Evolutionary conservation across 2,797 vertebrate genomes (phyloP).

Genomic region (Tolypeutes matacus): DNA sequence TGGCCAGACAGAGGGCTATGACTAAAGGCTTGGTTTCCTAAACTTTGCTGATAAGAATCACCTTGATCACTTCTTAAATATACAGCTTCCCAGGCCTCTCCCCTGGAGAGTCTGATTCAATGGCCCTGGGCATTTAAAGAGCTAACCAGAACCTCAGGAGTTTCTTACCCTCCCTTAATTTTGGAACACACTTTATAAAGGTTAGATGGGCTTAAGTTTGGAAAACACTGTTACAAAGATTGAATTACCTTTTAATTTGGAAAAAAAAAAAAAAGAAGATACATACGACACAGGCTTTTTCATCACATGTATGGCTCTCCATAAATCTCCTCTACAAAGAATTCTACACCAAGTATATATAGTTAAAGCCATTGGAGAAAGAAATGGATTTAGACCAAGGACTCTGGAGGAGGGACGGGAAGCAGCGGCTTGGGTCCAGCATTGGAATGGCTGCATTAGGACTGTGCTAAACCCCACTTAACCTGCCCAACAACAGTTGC

Average conservation of each 20-base stretch:
- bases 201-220: not conserved
- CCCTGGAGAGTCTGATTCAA: not conserved
- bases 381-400: not conserved
- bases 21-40: not conserved
- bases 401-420: not conserved
- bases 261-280: not conserved
- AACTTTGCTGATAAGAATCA: not conserved
- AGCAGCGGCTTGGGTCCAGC: not conserved
- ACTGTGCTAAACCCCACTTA: not conserved
- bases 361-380: not conserved
- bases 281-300: not conserved
- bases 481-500: not conserved
- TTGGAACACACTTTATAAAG: slow-evolving; percentile 6
- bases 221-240: not conserved
- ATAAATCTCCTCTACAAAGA: not conserved
- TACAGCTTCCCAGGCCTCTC: not conserved
- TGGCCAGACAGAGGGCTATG: not conserved
- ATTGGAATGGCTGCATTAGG: not conserved
- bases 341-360: not conserved
- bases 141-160: not conserved
- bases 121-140: not conserved
- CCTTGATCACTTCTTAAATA: not conserved
- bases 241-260: not conserved
- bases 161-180: not conserved
- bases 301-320: not conserved